These are phyloP conservation scores for Nasonia vitripennis DNA, from an alignment of 1,140 invertebrate species.

Conservation along the genomic window DNA sequence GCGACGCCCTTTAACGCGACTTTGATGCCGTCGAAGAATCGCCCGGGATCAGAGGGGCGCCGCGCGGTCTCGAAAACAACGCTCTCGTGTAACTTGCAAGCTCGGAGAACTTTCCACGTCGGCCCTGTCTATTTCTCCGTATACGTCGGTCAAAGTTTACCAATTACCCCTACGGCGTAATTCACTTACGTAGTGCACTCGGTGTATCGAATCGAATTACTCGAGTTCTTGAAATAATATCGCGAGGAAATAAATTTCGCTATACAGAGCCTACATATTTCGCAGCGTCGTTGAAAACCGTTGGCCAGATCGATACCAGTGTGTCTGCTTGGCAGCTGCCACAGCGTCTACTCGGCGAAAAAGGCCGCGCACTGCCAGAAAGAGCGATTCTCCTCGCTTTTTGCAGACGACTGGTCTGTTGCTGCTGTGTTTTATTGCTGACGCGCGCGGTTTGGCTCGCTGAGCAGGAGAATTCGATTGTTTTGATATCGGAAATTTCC, in stretches of 20 bases:
- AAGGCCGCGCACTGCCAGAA: not conserved
- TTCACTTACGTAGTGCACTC: too few relatives aligned
- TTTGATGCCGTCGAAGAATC: not conserved
- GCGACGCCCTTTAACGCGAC: not conserved
- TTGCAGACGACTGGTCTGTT: not conserved
- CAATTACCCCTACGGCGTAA: not conserved
- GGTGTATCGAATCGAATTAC: too few relatives aligned
- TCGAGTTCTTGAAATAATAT: too few relatives aligned
- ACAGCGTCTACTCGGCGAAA: not conserved
- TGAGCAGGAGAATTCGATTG: not conserved
- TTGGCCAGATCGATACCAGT: not conserved
- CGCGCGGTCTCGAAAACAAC: too few relatives aligned
- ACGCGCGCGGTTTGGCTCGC: not conserved
- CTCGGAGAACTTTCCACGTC: too few relatives aligned
- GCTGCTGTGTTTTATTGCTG: not conserved
- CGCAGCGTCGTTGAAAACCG: constrained; percentile 6
- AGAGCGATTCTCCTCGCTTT: not conserved
- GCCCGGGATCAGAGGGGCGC: too few relatives aligned
- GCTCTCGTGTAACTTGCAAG: not conserved
- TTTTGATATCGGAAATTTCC: not conserved
- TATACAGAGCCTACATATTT: not conserved
- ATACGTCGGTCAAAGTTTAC: not conserved
- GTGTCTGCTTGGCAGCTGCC: not conserved
- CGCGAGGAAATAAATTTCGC: not conserved
- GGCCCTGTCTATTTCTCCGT: not conserved